Evolutionary conservation across 2,797 vertebrate species (phyloP).

Genomic region (Pitangus sulphuratus): DNA sequence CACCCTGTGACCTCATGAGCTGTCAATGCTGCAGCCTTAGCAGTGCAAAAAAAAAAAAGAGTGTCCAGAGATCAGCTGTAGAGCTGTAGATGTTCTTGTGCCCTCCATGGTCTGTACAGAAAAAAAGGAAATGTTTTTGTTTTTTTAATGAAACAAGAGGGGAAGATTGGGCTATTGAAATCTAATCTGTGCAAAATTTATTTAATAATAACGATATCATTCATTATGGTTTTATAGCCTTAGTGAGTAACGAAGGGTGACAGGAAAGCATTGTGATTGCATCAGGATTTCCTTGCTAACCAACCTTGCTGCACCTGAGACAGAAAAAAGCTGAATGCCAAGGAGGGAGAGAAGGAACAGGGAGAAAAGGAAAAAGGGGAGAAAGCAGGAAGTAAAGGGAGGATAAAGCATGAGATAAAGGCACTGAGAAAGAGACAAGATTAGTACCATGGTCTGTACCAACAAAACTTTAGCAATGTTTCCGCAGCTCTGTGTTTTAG

Average conservation of each 20-base stretch:
- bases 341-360: neutral
- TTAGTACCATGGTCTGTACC: slow-evolving; percentile 13
- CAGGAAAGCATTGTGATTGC: neutral
- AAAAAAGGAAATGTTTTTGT: neutral
- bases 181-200: slow-evolving; percentile 13
- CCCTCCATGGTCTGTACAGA: fast-evolving
- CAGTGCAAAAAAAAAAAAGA: no score
- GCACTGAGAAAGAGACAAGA: slow-evolving; percentile 19
- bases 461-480: slow-evolving; percentile 47
- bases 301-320: slow-evolving; percentile 1
- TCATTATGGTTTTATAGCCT: slow-evolving; percentile 9
- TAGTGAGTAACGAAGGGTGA: neutral
- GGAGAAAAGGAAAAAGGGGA: neutral
- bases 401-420: neutral
- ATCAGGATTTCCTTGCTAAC: slow-evolving; percentile 12
- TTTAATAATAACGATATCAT: neutral
- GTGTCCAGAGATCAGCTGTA: neutral
- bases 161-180: slow-evolving; percentile 11
- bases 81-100: neutral
- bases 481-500: slow-evolving; percentile 54
- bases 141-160: neutral
- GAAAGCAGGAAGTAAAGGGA: slow-evolving; percentile 38
- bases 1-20: neutral
- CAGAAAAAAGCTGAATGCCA: neutral
- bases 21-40: neutral